Evolutionary conservation across 2,888 invertebrate genomes (phyloP).

Genomic region (Spodoptera picta): DNA sequence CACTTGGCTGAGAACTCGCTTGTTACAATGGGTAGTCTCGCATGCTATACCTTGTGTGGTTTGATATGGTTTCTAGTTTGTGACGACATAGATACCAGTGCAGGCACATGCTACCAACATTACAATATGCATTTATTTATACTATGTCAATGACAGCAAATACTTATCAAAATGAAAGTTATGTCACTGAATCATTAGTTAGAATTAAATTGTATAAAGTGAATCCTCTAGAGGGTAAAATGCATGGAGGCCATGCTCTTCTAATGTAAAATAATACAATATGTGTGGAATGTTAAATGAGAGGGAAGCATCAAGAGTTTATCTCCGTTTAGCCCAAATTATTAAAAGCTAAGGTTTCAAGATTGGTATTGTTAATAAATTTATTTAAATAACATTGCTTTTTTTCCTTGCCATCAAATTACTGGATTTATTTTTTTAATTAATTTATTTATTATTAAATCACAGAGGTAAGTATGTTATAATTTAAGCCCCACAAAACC

Average conservation of each 20-base stretch:
- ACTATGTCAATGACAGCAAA: constrained; percentile 22
- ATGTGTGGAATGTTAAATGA: constrained; percentile 58
- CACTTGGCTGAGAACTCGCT: constrained; percentile 6
- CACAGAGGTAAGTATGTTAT: too few species aligned
- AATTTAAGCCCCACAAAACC: too few species aligned
- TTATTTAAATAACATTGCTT: constrained; percentile 59
- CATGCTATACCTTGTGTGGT: constrained; percentile 6
- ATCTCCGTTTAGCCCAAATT: constrained; percentile 62
- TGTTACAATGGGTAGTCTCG: constrained; percentile 23
- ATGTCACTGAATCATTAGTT: constrained; percentile 44
- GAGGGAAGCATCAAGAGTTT: constrained; percentile 52
- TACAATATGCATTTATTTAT: constrained; percentile 57
- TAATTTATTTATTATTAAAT: too few species aligned
- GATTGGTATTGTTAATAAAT: constrained; percentile 78
- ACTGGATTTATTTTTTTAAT: too few species aligned
- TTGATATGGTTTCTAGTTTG: constrained; percentile 20
- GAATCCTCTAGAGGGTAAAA: constrained; percentile 18
- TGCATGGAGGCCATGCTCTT: constrained; percentile 21
- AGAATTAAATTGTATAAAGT: constrained; percentile 57
- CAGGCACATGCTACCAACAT: constrained; percentile 27
- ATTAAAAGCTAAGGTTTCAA: constrained; percentile 69
- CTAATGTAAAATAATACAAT: constrained; percentile 53
- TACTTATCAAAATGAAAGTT: constrained; percentile 23
- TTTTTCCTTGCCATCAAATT: background rate
- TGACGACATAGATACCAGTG: constrained; percentile 13